Evolutionary conservation across 2,797 vertebrate species (phyloP), one percentile per base, ranked within the genome.

Genomic region (Crocodylus rhombifer): DNA sequence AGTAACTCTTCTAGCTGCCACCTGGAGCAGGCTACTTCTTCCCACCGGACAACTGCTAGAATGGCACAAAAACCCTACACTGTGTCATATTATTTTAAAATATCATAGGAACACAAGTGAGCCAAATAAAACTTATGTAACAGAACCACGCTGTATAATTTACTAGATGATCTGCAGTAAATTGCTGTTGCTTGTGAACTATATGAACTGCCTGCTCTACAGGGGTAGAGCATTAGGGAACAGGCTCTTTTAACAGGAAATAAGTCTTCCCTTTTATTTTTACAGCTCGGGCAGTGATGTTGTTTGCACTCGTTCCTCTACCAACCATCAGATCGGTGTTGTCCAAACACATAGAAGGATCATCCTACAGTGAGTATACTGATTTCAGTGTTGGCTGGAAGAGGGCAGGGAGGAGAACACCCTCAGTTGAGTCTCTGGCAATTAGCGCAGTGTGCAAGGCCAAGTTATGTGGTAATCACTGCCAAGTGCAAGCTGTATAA

Each of bases 221-320:
- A 51, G 42, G 42, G 42, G 42, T 51, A 51, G 42, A 51, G 42
- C 42, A 3, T 7, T 86, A 57, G n/a, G 4, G 33, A 58, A 73
- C 14, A 71, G 55, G 42, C 10, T 51, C 42, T 11, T 51, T 51
- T 51, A 51, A 51, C 42, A 51, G 42, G 42, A 51, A 51, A 51
- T 51, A 51, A 51, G 42, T 51, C 42, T 80, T 81, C 84, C 42
- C 42, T 51, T 80, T 81, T 84, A n/a, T 82, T 97, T 82, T 97
- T 95, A 16, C 98, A 99, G 99, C 99, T 96, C 98, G 99, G 67
- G 97, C 96, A 2, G 83, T 98, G 91, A 99, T 97, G 97, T 93
- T 99, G 63, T 99, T 99, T 56, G 98, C 98, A 5, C 98, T 99
- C 83, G 99, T 99, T 62, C 99, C 99, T 5, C 96, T 99, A 98